Evolutionary conservation across 35 echinoderm and acorn worm genomes (phyloP).

Genomic region (Ophiothrix spiculata): DNA sequence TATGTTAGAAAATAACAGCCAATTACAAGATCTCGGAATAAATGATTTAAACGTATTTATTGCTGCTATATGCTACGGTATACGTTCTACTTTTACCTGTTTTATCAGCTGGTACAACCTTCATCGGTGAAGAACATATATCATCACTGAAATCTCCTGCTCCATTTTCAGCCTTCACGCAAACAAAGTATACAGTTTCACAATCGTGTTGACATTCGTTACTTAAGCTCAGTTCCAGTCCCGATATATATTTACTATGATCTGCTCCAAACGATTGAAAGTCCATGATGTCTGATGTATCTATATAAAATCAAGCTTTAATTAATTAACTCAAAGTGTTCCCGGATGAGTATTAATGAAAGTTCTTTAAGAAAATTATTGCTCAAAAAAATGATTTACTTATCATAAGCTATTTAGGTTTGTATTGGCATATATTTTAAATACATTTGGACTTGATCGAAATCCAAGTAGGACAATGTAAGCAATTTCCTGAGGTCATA

Average conservation of each 20-base stretch:
- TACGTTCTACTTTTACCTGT: constrained; percentile 5
- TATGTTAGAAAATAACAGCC: neutral
- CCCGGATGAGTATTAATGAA: no score
- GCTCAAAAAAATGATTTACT: no score
- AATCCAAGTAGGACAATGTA: no score
- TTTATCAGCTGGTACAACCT: constrained; percentile 18
- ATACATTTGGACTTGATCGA: no score
- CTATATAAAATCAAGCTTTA: no score
- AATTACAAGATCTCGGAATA: neutral
- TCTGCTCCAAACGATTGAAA: constrained; percentile 8
- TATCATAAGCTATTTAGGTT: no score
- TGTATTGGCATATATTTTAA: no score
- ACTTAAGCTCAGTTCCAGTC: constrained; percentile 17
- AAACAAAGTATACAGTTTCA: constrained; percentile 30
- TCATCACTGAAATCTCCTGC: constrained; percentile 16
- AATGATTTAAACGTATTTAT: neutral
- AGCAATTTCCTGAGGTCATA: no score
- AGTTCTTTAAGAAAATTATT: no score
- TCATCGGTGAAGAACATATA: constrained; percentile 32
- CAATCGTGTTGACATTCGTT: no score
- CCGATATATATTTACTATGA: neutral
- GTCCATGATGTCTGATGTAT: neutral
- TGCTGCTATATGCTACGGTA: neutral
- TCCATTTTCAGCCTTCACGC: constrained; percentile 46
- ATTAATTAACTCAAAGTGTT: no score